Conservation (phyloP, 37 sponge, comb jelly and placozoan species). For the Amphimedon queenslandica region DNA sequence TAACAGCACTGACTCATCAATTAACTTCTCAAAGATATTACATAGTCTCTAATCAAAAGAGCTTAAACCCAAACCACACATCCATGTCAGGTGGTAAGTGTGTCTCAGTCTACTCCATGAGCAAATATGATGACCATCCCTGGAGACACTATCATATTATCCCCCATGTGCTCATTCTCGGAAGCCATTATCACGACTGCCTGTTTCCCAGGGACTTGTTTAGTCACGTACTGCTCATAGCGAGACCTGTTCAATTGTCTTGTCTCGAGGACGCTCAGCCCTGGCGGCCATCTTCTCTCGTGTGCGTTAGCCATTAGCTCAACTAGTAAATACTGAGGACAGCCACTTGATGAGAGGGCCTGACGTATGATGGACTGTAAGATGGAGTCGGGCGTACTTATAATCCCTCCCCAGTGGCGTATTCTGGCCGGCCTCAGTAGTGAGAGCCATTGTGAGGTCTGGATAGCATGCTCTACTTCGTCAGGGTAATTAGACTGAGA, state of each 20-base stretch:
- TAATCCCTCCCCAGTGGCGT: slow-evolving; percentile 96
- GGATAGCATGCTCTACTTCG: slow-evolving; percentile 67
- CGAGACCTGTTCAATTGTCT: slow-evolving; percentile 85
- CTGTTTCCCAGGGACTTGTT: slow-evolving; percentile 91
- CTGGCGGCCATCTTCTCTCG: slow-evolving; percentile 90
- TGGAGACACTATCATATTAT: slow-evolving; percentile 76
- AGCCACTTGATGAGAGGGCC: slow-evolving; percentile 83
- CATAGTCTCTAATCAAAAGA: no score
- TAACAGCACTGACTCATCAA: no score
- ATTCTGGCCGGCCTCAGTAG: slow-evolving; percentile 66
- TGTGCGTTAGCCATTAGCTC: slow-evolving; percentile 94
- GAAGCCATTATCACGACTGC: slow-evolving; percentile 92
- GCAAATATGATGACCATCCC: slow-evolving; percentile 97
- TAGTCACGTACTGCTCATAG: slow-evolving; percentile 90
- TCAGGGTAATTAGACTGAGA: slow-evolving; percentile 27
- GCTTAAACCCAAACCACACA: no score
- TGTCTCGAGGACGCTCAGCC: slow-evolving; percentile 91
- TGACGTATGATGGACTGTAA: slow-evolving; percentile 87
- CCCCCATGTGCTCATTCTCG: slow-evolving; percentile 98
- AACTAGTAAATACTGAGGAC: slow-evolving; percentile 70
- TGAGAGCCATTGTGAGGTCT: slow-evolving; percentile 69
- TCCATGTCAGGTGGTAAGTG: no score
- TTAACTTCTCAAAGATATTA: no score
- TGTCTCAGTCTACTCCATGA: slow-evolving; percentile 95
- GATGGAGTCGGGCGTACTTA: slow-evolving; percentile 90